Evolutionary conservation across 2,888 invertebrate species (phyloP).

Genomic region (Macropis europaea): DNA sequence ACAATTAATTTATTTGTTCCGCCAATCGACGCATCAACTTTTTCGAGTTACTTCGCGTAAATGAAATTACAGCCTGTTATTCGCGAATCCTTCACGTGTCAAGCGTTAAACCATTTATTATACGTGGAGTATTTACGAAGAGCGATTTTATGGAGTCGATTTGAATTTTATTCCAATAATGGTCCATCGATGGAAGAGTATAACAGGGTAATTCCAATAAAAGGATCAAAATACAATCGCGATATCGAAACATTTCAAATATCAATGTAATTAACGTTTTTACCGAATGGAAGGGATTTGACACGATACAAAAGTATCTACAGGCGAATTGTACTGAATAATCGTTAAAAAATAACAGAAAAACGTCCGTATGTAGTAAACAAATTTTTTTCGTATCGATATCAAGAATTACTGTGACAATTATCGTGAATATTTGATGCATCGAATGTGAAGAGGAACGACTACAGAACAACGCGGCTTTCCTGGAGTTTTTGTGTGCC

Average conservation of each 20-base stretch:
- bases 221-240: not conserved
- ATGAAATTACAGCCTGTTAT: conserved; percentile 22
- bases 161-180: conserved; percentile 3
- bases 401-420: conserved; percentile 16
- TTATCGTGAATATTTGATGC: conserved; percentile 16
- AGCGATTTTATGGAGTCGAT: not conserved
- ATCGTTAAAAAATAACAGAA: not conserved
- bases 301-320: not conserved
- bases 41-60: conserved; percentile 1
- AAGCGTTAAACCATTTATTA: conserved; percentile 14
- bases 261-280: not conserved
- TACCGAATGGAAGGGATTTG: not conserved
- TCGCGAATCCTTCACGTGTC: not conserved
- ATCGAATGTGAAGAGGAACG: conserved; percentile 6
- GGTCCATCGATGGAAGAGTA: not conserved
- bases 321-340: not conserved
- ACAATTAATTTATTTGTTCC: conserved; percentile 11
- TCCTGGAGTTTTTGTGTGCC: conserved; percentile 30
- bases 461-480: conserved; percentile 31
- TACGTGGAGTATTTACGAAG: not conserved
- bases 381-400: conserved; percentile 24
- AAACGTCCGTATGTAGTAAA: conserved; percentile 33
- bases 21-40: conserved; percentile 5
- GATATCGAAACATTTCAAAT: not conserved
- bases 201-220: too few relatives aligned